Evolutionary conservation across 2,113 vertebrate species (phyloP).

Genomic region (Phrynosoma platyrhinos): DNA sequence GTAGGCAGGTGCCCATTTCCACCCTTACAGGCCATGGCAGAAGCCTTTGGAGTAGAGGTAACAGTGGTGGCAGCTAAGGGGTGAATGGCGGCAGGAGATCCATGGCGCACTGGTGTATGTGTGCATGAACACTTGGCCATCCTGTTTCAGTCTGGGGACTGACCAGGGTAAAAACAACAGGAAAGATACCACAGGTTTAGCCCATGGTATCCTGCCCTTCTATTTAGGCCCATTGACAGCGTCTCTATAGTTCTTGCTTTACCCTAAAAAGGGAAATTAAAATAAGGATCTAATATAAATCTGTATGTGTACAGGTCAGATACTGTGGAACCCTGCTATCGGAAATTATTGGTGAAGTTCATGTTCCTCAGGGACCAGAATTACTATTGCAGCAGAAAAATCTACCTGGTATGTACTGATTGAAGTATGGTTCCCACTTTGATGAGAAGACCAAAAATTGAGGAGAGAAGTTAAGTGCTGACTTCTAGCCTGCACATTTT

Average conservation of each 20-base stretch:
- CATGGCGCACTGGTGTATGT: too few relatives aligned
- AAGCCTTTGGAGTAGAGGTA: too few relatives aligned
- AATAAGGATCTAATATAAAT: constrained; percentile 33
- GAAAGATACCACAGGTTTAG: background rate
- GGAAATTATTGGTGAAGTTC: constrained; percentile 57
- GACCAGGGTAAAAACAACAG: too few relatives aligned
- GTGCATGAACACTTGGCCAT: too few relatives aligned
- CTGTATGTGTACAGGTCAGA: constrained; percentile 76
- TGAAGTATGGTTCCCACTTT: constrained; percentile 7
- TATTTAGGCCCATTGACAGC: background rate
- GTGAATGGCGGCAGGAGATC: too few relatives aligned
- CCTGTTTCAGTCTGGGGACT: too few relatives aligned
- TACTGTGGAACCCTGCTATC: constrained; percentile 79
- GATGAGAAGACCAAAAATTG: background rate
- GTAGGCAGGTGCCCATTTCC: too few relatives aligned
- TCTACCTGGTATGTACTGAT: constrained; percentile 64
- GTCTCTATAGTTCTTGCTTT: constrained; percentile 6
- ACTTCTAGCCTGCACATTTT: background rate
- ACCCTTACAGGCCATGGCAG: too few relatives aligned
- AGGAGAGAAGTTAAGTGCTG: background rate
- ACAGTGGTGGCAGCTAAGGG: too few relatives aligned
- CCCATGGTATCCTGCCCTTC: too few relatives aligned
- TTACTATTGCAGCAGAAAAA: constrained; percentile 43
- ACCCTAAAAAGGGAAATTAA: background rate
- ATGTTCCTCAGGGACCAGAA: constrained; percentile 41